phyloP scores from a whole-genome alignment of 2,888 invertebrate species.

The Endomychus coccineus region DNA sequence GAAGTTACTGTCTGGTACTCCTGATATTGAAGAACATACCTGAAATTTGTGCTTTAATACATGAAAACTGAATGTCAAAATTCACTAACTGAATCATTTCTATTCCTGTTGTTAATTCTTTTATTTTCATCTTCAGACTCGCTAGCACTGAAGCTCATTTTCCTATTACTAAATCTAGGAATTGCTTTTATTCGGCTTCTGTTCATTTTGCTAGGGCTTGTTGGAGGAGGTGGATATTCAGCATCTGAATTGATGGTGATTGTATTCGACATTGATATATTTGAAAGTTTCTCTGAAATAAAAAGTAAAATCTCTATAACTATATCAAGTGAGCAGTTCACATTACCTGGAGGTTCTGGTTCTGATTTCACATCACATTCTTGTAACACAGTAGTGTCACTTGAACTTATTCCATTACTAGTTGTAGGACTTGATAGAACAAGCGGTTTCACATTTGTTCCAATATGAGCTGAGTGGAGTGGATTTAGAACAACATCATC shows the following conservation, averaged over 20 bases:
- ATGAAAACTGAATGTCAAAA: neutral
- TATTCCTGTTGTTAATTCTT: constrained; percentile 36
- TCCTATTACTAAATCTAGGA: constrained; percentile 61
- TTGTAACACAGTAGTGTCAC: too few species aligned
- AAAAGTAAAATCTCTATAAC: neutral
- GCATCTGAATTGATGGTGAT: constrained; percentile 22
- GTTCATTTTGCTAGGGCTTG: constrained; percentile 52
- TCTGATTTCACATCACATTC: too few species aligned
- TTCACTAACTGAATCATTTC: constrained; percentile 38
- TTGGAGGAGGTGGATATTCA: constrained; percentile 43
- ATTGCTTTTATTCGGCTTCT: constrained; percentile 61
- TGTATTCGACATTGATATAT: too few species aligned
- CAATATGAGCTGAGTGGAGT: too few species aligned
- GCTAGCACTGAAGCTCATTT: constrained; percentile 51
- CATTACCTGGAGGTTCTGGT: too few species aligned
- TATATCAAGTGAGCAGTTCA: too few species aligned
- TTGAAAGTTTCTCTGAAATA: neutral
- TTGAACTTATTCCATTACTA: too few species aligned
- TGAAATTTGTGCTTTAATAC: constrained; percentile 18
- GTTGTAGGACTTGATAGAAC: too few species aligned
- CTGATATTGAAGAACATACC: constrained; percentile 36
- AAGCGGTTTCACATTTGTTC: too few species aligned
- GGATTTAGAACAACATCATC: too few species aligned
- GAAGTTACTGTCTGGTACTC: constrained; percentile 22
- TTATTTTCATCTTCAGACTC: constrained; percentile 60